phyloP scores from a whole-genome alignment of 2,113 vertebrate genomes.

The Mellivora capensis region DNA sequence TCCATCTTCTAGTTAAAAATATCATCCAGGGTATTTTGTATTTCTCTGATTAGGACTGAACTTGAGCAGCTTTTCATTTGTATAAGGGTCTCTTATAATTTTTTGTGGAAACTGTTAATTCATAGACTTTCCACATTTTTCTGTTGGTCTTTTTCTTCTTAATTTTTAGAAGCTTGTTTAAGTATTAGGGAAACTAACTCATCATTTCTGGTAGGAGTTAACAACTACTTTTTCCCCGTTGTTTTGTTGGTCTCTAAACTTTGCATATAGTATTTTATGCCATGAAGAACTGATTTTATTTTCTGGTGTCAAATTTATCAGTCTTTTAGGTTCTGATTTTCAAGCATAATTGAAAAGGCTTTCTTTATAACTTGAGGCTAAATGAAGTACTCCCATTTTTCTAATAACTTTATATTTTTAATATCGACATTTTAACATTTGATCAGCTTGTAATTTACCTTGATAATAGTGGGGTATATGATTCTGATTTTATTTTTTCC shows the following conservation, averaged over 20 bases:
- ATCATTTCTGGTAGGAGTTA: neutral
- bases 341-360: neutral
- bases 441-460: neutral
- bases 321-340: neutral
- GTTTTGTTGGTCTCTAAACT: neutral
- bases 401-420: neutral
- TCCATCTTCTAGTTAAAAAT: neutral
- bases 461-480: neutral
- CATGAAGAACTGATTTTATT: neutral
- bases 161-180: neutral
- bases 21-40: neutral
- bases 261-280: neutral
- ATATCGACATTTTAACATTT: neutral
- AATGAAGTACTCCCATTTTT: neutral
- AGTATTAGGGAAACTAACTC: neutral
- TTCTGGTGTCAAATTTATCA: neutral
- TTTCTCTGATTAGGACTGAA: neutral
- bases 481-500: slow-evolving; percentile 4
- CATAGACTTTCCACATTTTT: neutral
- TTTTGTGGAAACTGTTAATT: neutral
- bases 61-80: neutral
- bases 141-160: neutral
- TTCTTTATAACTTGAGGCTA: neutral
- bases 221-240: neutral
- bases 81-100: neutral